Percentiles rank a stretch among this genome's conserved stretches.
phyloP scores from a whole-genome alignment of 64 coral and sea anemone species.

The Montipora foliosa region DNA sequence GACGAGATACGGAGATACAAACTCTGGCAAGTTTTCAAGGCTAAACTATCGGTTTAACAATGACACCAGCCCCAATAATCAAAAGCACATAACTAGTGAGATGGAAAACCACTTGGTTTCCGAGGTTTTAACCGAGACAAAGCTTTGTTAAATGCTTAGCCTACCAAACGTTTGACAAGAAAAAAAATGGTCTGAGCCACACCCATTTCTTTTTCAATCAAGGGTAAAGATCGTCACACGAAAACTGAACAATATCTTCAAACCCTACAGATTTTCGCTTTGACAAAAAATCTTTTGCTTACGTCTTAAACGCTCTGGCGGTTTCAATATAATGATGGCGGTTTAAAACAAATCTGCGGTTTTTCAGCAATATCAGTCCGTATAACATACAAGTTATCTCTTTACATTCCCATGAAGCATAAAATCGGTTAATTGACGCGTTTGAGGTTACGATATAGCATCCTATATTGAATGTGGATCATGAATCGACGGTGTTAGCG shows the following conservation, averaged over 20 bases:
- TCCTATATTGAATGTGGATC: background rate
- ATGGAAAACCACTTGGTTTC: conserved; percentile 24
- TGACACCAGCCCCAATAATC: too few species aligned
- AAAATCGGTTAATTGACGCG: conserved; percentile 18
- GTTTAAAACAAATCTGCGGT: conserved; percentile 29
- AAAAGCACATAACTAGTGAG: background rate
- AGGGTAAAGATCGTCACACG: background rate
- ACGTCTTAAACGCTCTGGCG: background rate
- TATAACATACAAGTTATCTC: conserved; percentile 2
- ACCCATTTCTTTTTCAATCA: background rate
- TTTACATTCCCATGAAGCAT: background rate
- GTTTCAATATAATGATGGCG: background rate
- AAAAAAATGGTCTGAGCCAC: background rate
- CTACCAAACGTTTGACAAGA: too few species aligned
- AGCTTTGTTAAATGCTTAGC: background rate
- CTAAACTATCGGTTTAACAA: background rate
- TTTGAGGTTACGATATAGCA: conserved; percentile 28
- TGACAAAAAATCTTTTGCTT: background rate
- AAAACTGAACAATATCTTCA: background rate
- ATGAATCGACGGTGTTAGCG: too few species aligned
- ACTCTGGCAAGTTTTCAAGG: background rate
- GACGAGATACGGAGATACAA: too few species aligned
- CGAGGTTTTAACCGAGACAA: background rate
- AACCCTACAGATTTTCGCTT: background rate
- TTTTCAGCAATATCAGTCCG: background rate